Base-by-base conservation (phyloP, 2,113 vertebrate genomes). In the Varanus komodoensis region DNA sequence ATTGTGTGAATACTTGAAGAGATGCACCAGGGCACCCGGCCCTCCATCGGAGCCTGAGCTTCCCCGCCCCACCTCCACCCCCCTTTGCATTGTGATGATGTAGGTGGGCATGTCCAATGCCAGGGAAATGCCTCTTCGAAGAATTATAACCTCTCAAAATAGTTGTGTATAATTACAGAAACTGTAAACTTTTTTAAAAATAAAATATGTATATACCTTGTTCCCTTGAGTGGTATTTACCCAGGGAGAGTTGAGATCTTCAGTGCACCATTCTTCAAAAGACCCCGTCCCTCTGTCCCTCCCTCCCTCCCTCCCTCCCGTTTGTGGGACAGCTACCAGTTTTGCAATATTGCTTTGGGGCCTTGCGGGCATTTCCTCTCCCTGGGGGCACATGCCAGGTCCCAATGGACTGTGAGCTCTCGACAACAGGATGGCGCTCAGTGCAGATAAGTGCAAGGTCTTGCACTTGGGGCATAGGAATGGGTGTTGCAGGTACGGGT, bases 151-250 rank as follows among this genome's bases (percentile, higher is more conserved):
- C 97, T 98, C 98, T 97, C 97, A 79, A 97, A 91, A 97, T 97
- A 98, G 97, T 96, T 98, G 97, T 98, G 98, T 98, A 97, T 97
- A 98, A 98, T 97, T 96, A 89, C 94, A 94, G 94, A 98, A 98
- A 89, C 97, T 98, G 98, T 98, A 98, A 98, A 98, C 97, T 97
- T 98, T 97, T 98, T 98, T 96, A 95, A 89, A 86, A 92, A 98
- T 98, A 98, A 98, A 98, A 97, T 95, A 96, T 97, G 95, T 97
- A 95, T 90, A 95, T 96, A 96, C 96, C 97, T 97, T 94, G 94
- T 82, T 38, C 52, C 88, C 29, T 69, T 25, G 96, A 17, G 94
- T 97, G 94, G 8, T 93, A 84, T 89, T 95, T 92, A 82, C 64
- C 95, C 8, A 87, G 77, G 38, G 93, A 69, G 64, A 52, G 54